Base-by-base conservation (phyloP, 2,888 invertebrate genomes). In the Catonia carolina region DNA sequence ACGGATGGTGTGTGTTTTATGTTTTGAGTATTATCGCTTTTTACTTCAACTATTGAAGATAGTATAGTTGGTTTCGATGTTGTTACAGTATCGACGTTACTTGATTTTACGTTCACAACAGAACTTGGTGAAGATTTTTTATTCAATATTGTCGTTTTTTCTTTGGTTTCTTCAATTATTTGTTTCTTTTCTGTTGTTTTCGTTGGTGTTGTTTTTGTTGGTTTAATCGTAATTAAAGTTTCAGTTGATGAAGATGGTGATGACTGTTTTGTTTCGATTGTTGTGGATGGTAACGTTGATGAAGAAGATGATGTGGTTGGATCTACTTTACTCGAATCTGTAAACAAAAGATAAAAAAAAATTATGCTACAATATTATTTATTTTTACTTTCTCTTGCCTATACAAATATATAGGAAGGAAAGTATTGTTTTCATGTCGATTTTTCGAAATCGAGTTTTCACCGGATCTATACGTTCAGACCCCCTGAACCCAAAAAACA, bases 111-210 rank as follows among this genome's bases (percentile, higher is more conserved):
- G 17, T 56, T 41, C 1, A 56, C 47, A n/a, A 55, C 39, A n/a
- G 49, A 56, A 14, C 18, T 33, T 12, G 27, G 18, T 8, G 22
- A n/a, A n/a, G n/a, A n/a, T n/a, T n/a, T 39, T 22, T 55, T 63
- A 60, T 53, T 58, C 53, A 55, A 52, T 17, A 49, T 53, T 15
- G 39, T 53, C 17, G 36, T 22, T 5, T 22, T 33, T 22, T 52
- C 47, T 27, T 57, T 66, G 35, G 55, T 48, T 22, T 52, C 55
- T 10, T 50, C 31, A 2, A 36, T 18, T 17, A 47, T 54, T n/a
- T 37, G 42, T 49, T 58, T 56, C 54, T 61, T 60, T 69, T 79
- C 77, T 41, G 71, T 66, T 4, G 62, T 63, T 48, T 66, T 72
- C 2, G 41, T 50, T 7, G 42, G 22, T 4, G 50, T 8, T 31